Evolutionary conservation across 2,888 invertebrate species (phyloP), one percentile per base, ranked within the genome.

Genomic region (Drosophila greeni): DNA sequence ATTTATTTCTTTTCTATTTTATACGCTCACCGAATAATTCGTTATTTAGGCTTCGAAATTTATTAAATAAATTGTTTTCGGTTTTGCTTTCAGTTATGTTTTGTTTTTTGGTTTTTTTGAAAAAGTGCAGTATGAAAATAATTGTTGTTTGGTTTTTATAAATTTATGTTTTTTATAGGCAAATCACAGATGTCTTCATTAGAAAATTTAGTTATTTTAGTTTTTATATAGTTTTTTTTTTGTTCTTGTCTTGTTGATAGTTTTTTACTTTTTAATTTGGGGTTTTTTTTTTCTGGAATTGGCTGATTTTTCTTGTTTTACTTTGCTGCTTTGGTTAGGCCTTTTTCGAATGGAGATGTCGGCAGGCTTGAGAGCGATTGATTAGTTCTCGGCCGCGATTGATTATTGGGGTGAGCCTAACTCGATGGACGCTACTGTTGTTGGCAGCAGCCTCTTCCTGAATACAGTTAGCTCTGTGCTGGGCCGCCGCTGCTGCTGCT

Each of bases 281-380:
- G 47, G 47, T 40, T 56, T 66, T 48, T 67, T 55, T 49, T 66
- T 66, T 49, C 59, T 55, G 56, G 62, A 53, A 55, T 68, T 69
- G 39, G 58, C 45, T 60, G 58, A 65, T 48, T 45, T 39, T 40
- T 45, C 33, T 65, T 5, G 51, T 33, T 55, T 70, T 57, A 59
- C 67, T 49, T 58, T 57, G 64, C 59, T 72, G 49, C 45, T 74
- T 84, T 87, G 86, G 86, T 87, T 86, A 88, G 87, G 88, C 86
- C 86, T 78, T 80, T 73, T 75, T 73, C 70, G 71, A 78, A 79
- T 85, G 89, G 88, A 88, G 88, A 88, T 88, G 88, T 87, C 88
- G 88, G 88, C 87, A 87, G 87, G 88, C 87, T 75, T 51, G 52
- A 52, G 48, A 56, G 56, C 43, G 18, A 59, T 59, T 59, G 43